Percentiles rank a stretch among this genome's conserved stretches.
Evolutionary conservation across 23 tunicate genomes (phyloP).

Genomic region (Trididemnum nubilum): DNA sequence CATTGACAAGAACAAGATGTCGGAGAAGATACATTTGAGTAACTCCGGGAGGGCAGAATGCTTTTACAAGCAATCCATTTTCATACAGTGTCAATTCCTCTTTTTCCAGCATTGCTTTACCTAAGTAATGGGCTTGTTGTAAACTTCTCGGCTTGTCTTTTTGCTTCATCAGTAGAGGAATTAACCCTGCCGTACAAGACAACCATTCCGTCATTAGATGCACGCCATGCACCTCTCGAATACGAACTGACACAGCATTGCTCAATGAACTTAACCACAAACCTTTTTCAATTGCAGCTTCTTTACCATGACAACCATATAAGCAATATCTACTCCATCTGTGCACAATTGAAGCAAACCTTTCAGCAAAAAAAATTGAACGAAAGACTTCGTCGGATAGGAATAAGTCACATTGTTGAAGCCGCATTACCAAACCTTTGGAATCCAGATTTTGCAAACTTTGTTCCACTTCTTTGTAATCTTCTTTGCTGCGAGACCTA

Average conservation of each 20-base stretch:
- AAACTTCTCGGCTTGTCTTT: neutral
- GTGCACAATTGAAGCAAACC: slow-evolving; percentile 61
- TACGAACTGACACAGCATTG: neutral
- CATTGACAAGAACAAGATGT: neutral
- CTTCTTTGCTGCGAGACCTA: too few relatives aligned
- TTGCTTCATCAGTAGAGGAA: slow-evolving; percentile 21
- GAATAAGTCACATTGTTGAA: slow-evolving; percentile 21
- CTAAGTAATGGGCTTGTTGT: neutral
- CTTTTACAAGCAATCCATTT: too few relatives aligned
- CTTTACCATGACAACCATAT: slow-evolving; percentile 4
- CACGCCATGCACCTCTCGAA: neutral
- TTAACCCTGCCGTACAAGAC: slow-evolving; percentile 16
- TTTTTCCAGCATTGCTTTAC: neutral
- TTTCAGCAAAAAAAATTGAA: slow-evolving; percentile 39
- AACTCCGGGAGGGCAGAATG: too few relatives aligned
- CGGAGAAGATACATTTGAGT: neutral
- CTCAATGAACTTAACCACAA: slow-evolving; percentile 30
- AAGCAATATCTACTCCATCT: slow-evolving; percentile 48
- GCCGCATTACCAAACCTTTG: neutral
- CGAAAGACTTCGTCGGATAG: slow-evolving; percentile 5
- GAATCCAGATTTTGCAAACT: too few relatives aligned
- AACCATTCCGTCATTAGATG: slow-evolving; percentile 31
- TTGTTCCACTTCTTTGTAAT: too few relatives aligned
- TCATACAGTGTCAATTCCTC: neutral
- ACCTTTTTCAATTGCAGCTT: neutral